Percentiles rank a stretch among this genome's conserved stretches.
These are phyloP conservation scores for Rhinogobio ventralis DNA, from an alignment of 2,797 vertebrate genomes.

Conservation along the genomic window DNA sequence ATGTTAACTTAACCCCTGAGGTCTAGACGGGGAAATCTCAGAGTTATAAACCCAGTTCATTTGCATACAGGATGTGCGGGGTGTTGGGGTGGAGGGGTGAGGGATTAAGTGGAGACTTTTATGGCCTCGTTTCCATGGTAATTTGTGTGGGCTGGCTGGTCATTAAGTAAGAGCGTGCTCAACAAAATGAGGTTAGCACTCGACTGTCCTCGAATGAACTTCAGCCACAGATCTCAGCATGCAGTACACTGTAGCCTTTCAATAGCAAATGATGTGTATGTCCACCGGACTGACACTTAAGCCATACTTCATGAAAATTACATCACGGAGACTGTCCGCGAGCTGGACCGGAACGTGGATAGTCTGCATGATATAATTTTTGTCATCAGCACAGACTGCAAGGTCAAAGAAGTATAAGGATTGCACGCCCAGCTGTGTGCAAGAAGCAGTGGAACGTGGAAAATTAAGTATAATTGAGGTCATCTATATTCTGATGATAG, in stretches of 20 bases:
- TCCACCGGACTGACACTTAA: neutral
- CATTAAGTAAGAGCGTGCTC: slow-evolving; percentile 38
- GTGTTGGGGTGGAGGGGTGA: neutral
- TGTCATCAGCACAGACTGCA: neutral
- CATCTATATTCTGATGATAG: neutral
- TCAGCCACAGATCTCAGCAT: slow-evolving; percentile 5
- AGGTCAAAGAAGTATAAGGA: slow-evolving; percentile 3
- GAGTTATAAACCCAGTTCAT: slow-evolving; percentile 69
- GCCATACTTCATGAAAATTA: neutral
- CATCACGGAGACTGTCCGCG: neutral
- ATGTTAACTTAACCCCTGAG: slow-evolving; percentile 68
- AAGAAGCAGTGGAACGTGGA: no score
- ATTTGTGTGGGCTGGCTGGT: slow-evolving; percentile 59
- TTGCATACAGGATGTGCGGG: slow-evolving; percentile 64
- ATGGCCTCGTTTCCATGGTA: slow-evolving; percentile 66
- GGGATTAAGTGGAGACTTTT: slow-evolving; percentile 68
- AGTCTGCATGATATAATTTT: neutral
- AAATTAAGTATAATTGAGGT: neutral
- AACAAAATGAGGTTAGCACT: slow-evolving; percentile 39
- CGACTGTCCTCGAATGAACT: slow-evolving; percentile 24
- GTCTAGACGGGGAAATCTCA: slow-evolving; percentile 70
- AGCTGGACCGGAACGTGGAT: neutral
- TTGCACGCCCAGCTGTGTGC: neutral
- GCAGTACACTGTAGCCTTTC: neutral
- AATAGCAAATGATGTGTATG: neutral